Conservation (phyloP, 1,140 invertebrate genomes). For the Phymastichus coffea region DNA sequence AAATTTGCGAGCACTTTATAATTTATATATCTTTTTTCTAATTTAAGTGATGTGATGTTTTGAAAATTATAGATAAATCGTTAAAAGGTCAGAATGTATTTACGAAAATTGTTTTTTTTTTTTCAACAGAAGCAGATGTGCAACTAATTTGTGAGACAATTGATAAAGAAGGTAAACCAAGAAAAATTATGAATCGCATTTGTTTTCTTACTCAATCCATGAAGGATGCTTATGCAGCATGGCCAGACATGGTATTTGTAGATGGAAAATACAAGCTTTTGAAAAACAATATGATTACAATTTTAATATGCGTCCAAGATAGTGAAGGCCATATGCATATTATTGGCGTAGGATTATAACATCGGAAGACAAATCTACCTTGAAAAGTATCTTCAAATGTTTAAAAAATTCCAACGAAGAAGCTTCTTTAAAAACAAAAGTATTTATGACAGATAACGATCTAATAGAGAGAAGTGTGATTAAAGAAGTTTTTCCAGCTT, state of each 20-base stretch:
- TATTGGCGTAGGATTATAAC: background rate
- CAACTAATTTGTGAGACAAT: too few species aligned
- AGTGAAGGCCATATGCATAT: constrained; percentile 6
- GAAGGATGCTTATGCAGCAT: background rate
- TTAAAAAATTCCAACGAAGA: constrained; percentile 15
- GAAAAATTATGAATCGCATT: too few species aligned
- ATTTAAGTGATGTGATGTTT: too few species aligned
- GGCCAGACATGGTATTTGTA: background rate
- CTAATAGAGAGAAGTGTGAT: constrained; percentile 16
- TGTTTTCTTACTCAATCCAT: background rate
- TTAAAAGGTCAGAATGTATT: too few species aligned
- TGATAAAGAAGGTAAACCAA: too few species aligned
- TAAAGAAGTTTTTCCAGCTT: constrained; percentile 17
- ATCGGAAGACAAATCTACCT: background rate
- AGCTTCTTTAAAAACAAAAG: constrained; percentile 7
- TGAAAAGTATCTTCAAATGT: constrained; percentile 1
- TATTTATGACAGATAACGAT: constrained; percentile 28
- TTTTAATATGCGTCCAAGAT: constrained; percentile 10
- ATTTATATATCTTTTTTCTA: too few species aligned
- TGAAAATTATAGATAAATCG: too few species aligned
- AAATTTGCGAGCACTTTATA: too few species aligned
- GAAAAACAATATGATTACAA: background rate
- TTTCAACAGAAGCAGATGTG: too few species aligned
- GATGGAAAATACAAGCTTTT: background rate
- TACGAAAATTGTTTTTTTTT: too few species aligned